Percentiles rank a stretch among this genome's conserved stretches.
Conservation (phyloP, 2,113 vertebrate species). For the Rutilus rutilus region DNA sequence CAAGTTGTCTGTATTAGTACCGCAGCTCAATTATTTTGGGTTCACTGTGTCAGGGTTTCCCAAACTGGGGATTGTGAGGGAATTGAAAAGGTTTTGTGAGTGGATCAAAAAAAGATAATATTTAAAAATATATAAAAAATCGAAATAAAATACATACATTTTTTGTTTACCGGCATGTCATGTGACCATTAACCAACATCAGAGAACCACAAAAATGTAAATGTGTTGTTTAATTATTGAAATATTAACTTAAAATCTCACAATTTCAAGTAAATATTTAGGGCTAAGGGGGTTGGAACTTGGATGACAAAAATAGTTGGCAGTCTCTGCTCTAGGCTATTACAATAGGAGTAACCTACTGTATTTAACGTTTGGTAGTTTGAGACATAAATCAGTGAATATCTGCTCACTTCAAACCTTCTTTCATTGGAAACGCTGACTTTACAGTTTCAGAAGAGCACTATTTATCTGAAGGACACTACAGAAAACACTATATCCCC, state of each 20-base stretch:
- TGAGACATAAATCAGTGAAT: neutral
- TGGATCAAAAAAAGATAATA: neutral
- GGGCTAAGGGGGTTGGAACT: neutral
- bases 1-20: neutral
- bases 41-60: neutral
- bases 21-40: neutral
- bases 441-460: conserved; percentile 41
- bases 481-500: neutral
- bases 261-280: neutral
- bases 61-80: neutral
- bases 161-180: no score
- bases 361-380: neutral
- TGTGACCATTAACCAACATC: no score
- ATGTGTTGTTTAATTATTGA: no score
- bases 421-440: conserved; percentile 4
- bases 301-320: neutral
- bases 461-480: conserved; percentile 45
- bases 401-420: neutral
- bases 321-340: no score
- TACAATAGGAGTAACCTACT: neutral
- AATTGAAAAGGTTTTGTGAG: neutral
- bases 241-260: neutral
- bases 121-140: neutral
- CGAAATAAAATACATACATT: no score
- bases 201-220: no score